These are phyloP conservation scores for Columba livia DNA, from an alignment of 2,113 vertebrate species.

Conservation along the genomic window DNA sequence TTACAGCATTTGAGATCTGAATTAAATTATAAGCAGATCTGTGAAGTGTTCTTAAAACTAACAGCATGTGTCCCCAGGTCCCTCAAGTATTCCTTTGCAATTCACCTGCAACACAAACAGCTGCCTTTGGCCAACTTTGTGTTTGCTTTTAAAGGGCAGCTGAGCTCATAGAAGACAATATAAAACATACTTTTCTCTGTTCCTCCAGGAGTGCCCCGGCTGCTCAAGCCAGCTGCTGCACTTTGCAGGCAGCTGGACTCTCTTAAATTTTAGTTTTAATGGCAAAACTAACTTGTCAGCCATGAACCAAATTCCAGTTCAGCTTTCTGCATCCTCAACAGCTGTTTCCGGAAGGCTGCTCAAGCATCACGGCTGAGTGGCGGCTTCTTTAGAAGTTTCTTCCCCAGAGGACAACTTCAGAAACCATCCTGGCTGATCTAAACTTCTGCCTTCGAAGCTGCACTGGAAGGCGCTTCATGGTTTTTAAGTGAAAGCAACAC, in stretches of 20 bases:
- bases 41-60: not conserved
- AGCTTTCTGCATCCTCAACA: conserved; percentile 6
- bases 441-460: conserved; percentile 23
- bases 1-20: not conserved
- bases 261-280: conserved; percentile 47
- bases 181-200: not conserved
- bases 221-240: conserved; percentile 22
- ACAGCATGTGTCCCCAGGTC: rapidly evolving
- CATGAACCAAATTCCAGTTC: conserved; percentile 11
- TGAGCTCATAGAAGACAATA: not conserved
- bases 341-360: conserved; percentile 45
- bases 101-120: conserved; percentile 33
- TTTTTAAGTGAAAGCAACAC: conserved; percentile 19
- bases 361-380: not conserved
- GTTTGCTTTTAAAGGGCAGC: not conserved
- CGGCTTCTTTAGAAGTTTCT: not conserved
- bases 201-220: not conserved
- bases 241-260: conserved; percentile 46
- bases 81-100: not conserved
- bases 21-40: not conserved
- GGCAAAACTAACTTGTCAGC: conserved; percentile 38
- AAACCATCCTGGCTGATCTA: not conserved
- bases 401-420: conserved; percentile 1
- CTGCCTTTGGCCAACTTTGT: not conserved
- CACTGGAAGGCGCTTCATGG: not conserved